Percentiles rank a stretch among this genome's conserved stretches.
Evolutionary conservation across 2,797 vertebrate genomes (phyloP).

Genomic region (Oreortyx pictus): DNA sequence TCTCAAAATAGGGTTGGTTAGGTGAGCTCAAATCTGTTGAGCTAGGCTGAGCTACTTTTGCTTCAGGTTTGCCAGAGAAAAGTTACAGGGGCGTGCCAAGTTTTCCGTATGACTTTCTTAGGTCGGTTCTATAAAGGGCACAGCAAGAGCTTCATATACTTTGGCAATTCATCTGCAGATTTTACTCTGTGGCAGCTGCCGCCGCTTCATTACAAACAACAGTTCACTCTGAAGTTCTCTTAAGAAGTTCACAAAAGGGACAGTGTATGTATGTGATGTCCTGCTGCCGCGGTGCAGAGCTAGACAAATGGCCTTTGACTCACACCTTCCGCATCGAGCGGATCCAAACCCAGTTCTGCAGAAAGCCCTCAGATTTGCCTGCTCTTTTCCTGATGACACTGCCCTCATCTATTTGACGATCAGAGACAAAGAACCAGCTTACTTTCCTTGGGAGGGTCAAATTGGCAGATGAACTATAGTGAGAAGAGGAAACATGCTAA

Average conservation of each 20-base stretch:
- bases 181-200: slow-evolving; percentile 48
- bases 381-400: neutral
- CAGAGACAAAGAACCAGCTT: neutral
- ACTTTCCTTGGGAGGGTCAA: slow-evolving; percentile 52
- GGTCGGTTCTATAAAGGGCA: slow-evolving; percentile 32
- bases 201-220: slow-evolving; percentile 16
- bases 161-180: slow-evolving; percentile 57
- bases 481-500: slow-evolving; percentile 59
- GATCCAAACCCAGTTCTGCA: neutral
- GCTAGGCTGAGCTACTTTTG: neutral
- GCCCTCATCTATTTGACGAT: neutral
- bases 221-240: slow-evolving; percentile 18
- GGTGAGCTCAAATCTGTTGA: neutral
- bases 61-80: slow-evolving; percentile 1
- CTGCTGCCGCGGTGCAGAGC: slow-evolving; percentile 18
- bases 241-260: slow-evolving; percentile 45
- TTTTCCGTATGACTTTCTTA: slow-evolving; percentile 48
- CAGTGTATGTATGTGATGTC: slow-evolving; percentile 40
- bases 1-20: neutral
- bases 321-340: slow-evolving; percentile 37
- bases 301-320: slow-evolving; percentile 50
- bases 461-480: slow-evolving; percentile 32
- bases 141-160: slow-evolving; percentile 12
- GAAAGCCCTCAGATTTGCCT: neutral
- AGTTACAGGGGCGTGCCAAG: slow-evolving; percentile 18